Base-by-base conservation (phyloP, 2,113 vertebrate species). In the Myotis lucifugus region DNA sequence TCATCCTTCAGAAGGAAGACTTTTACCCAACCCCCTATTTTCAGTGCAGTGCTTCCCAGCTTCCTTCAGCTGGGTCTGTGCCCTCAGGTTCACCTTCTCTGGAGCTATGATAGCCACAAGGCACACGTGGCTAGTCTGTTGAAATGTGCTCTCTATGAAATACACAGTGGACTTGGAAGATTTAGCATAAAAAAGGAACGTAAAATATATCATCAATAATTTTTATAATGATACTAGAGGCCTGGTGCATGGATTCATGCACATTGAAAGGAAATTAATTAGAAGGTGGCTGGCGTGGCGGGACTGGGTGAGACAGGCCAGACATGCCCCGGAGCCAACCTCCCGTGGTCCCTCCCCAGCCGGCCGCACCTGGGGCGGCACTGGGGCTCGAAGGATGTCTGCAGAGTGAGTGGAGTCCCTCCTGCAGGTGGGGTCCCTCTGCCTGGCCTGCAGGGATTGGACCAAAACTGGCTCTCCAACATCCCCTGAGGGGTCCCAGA, bases 141-240 rank as follows among this genome's bases (percentile, higher is more conserved):
- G 54, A 46, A 37, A 32, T 21, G 6, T 46, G 27, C 54, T 91
- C 0, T 17, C 8, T 19, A 0, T 88, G 73, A 86, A 83, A 48
- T 67, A 12, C 14, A 66, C 11, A 40, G 19, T 78, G 29, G 19
- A 32, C 37, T 90, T 88, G 61, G 13, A 91, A 96, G 21, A 69
- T 17, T 93, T 67, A 48, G 25, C 52, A 73, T 52, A 17, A 64
- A 94, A 73, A 93, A 59, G 29, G 3, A 88, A 77, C 25, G 3
- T 54, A 52, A 81, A 86, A 34, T n/a, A 21, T 21, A 27, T 67
- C 37, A 13, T 46, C 64, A 74, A 0, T 78, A 17, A 25, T 85
- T 69, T 77, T 88, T 42, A 59, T 72, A 37, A 34, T 83, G 50
- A 7, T 88, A 3, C 12, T 14, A 61, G 59, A 61, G 23, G 59